phyloP scores from a whole-genome alignment of 2,888 invertebrate species.

The Rhingia campestris region DNA sequence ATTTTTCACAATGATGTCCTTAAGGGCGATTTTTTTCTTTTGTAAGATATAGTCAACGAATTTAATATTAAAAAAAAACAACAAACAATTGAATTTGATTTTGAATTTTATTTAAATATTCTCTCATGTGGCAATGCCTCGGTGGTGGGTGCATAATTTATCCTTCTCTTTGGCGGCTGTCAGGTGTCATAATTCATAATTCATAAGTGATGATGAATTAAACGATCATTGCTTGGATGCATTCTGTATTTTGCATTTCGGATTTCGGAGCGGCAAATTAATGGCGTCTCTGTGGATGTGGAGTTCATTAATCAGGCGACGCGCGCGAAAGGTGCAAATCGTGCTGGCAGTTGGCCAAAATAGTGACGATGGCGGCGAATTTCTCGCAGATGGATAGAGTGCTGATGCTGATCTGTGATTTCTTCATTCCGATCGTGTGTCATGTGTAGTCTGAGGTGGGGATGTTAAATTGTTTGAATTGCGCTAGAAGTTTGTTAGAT shows the following conservation, averaged over 20 bases:
- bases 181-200: constrained; percentile 62
- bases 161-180: constrained; percentile 50
- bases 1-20: constrained; percentile 34
- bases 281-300: constrained; percentile 26
- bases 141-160: constrained; percentile 24
- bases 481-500: constrained; percentile 3
- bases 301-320: constrained; percentile 57
- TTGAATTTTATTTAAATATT: not conserved
- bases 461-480: constrained; percentile 45
- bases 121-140: constrained; percentile 8
- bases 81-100: constrained; percentile 2
- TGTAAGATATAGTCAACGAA: constrained; percentile 71
- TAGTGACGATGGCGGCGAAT: constrained; percentile 13
- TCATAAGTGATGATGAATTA: constrained; percentile 64
- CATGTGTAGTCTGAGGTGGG: constrained; percentile 35
- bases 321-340: constrained; percentile 37
- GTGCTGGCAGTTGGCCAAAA: constrained; percentile 50
- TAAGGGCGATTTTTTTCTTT: constrained; percentile 27
- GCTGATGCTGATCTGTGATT: constrained; percentile 44
- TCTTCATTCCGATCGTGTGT: constrained; percentile 35
- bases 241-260: constrained; percentile 12
- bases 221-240: constrained; percentile 46
- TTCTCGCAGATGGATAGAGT: constrained; percentile 38
- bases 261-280: constrained; percentile 4
- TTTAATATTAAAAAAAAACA: constrained; percentile 57